Evolutionary conservation across 2,888 invertebrate species (phyloP), one percentile per base, ranked within the genome.

Genomic region (Noctua pronuba): DNA sequence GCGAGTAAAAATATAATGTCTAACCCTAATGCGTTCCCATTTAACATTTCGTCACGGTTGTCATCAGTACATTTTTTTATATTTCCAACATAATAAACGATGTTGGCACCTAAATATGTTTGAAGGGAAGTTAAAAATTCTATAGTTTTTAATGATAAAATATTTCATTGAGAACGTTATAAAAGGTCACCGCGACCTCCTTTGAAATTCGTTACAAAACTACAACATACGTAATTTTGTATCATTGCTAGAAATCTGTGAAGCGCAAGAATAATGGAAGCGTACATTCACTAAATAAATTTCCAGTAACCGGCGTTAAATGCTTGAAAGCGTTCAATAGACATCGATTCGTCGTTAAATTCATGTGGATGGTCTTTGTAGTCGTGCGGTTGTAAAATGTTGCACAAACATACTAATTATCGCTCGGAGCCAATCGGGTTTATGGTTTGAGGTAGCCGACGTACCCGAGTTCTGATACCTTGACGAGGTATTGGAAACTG

Each of bases 321-420:
- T 75, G 73, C 58, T 82, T 79, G 79, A 85, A 87, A 83, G 80
- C 78, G 73, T 80, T 80, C 80, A 78, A 79, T 86, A 86, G 79
- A 79, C 74, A 82, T 77, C 49, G 86, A 84, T 79, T 84, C 74
- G 68, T 88, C 84, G 86, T 86, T 79, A 83, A 87, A 86, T 75
- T 83, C 68, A 31, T 76, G 75, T 79, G 77, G 84, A 75, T 77
- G 65, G 73, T 82, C 84, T 87, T 80, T 84, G 87, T 86, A 88
- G 87, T 80, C 76, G 82, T 80, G 83, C 78, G 73, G 74, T 73
- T 79, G 83, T 88, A 88, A 88, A 87, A 83, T 78, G 82, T 84
- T 83, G 79, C 78, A 84, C 83, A 88, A 86, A 85, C 88, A 89
- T 80, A 78, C 77, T 84, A 84, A 90, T 90, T 86, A 89, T 79